Base-by-base conservation (phyloP, 2,888 invertebrate genomes). In the Scaeva pyrastri region DNA sequence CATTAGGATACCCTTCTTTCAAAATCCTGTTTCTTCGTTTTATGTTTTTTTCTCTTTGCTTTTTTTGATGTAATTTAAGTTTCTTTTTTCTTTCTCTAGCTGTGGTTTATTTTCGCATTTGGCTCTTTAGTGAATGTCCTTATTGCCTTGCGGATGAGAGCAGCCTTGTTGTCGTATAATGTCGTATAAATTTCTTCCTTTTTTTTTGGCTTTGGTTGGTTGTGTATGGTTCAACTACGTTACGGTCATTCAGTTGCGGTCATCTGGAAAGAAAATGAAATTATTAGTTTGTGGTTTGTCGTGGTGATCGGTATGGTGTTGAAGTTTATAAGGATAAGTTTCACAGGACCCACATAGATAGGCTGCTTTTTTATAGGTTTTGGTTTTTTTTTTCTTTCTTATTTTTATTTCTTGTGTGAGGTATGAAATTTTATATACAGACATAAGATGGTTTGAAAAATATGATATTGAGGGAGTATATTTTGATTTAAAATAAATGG, bases 221-320 rank as follows among this genome's bases (percentile, higher is more conserved):
- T 50, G 26, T 80, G 31, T 60, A 60, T 70, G 64, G 75, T 81
- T 41, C 56, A 64, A 74, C 66, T 71, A 70, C 70, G 74, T 74
- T 82, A 56, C 76, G 82, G 77, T 86, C 77, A 86, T 78, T 86
- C 86, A 86, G 86, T 71, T 82, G 77, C 82, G 86, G 86, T 86
- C 77, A 86, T 86, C 86, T 86, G 86, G 71, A 86, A 86, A 78
- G 77, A 78, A 86, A 86, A 86, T 82, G 77, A 81, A 85, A 85
- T 81, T 85, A 85, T 85, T 85, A 81, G 76, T 81, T 85, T 76
- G 74, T 70, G 76, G 80, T 76, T 77, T 55, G 45, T 39, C 23
- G 11, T 11, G 41, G 21, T 52, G 43, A 66, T 43, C 36, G 68
- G 41, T 23, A 68, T 60, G 68, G 41, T 23, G 73, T 60, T 68